These are phyloP conservation scores for Yponomeuta plumbellus DNA, from an alignment of 2,888 invertebrate species.

Conservation along the genomic window DNA sequence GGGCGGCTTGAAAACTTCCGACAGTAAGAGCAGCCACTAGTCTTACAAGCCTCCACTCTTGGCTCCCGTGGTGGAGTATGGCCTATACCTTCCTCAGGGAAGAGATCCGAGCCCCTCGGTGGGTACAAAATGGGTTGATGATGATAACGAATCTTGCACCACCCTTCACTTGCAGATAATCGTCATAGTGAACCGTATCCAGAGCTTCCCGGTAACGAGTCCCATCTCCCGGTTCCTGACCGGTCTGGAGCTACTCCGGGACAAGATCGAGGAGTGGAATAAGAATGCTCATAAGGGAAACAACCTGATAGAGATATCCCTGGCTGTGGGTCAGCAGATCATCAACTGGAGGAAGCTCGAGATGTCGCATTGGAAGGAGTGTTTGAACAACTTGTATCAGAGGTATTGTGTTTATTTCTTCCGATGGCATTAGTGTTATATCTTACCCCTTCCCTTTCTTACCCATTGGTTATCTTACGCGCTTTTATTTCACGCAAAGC, in stretches of 20 bases:
- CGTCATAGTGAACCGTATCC: constrained; percentile 79
- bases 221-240: constrained; percentile 92
- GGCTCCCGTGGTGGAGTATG: too few species aligned
- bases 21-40: too few species aligned
- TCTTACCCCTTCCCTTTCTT: too few species aligned
- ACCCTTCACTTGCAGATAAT: constrained; percentile 71
- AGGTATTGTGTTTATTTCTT: constrained; percentile 50
- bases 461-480: too few species aligned
- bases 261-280: constrained; percentile 94
- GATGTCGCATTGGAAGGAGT: constrained; percentile 90
- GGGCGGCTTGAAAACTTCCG: too few species aligned
- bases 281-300: constrained; percentile 91
- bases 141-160: too few species aligned
- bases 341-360: constrained; percentile 95
- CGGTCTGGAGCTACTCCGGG: constrained; percentile 91
- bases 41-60: too few species aligned
- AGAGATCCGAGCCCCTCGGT: too few species aligned
- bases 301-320: constrained; percentile 84
- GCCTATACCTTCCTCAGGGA: too few species aligned
- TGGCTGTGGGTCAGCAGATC: constrained; percentile 86
- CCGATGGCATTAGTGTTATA: too few species aligned
- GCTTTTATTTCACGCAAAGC: too few species aligned
- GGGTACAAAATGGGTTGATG: too few species aligned
- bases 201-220: constrained; percentile 84
- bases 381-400: constrained; percentile 81